A percentile compares a stretch with the other conserved stretches of the same genome.
Evolutionary conservation across 2,797 vertebrate species (phyloP).

Genomic region (Cyclopterus lumpus): DNA sequence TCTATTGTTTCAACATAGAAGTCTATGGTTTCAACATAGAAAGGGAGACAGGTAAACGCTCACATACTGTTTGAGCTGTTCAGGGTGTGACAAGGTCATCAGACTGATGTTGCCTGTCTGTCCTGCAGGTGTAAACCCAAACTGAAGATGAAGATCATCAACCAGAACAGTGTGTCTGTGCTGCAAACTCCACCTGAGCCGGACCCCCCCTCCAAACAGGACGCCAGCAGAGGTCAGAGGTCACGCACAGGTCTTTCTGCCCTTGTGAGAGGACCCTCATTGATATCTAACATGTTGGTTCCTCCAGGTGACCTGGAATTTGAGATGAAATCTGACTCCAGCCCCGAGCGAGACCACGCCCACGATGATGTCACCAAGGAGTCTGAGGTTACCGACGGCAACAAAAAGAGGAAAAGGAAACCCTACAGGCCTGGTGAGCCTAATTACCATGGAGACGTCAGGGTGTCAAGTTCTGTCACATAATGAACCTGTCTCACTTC

Average conservation of each 20-base stretch:
- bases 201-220: constrained; percentile 84
- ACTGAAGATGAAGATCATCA: constrained; percentile 97
- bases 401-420: constrained; percentile 96
- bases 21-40: no score
- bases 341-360: constrained; percentile 90
- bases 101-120: constrained; percentile 15
- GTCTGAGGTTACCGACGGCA: constrained; percentile 81
- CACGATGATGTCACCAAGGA: constrained; percentile 87
- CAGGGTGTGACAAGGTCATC: no score
- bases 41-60: no score
- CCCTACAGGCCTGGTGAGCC: constrained; percentile 93
- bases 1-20: no score
- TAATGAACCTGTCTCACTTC: neutral
- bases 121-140: constrained; percentile 91
- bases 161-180: constrained; percentile 98
- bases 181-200: constrained; percentile 91
- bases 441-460: neutral
- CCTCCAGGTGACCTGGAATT: constrained; percentile 85
- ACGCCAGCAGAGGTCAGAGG: constrained; percentile 88
- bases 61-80: no score
- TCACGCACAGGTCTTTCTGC: neutral
- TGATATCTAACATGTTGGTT: neutral
- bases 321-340: constrained; percentile 96
- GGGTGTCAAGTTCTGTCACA: neutral
- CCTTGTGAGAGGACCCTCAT: neutral